These are phyloP conservation scores for Elymnias hypermnestra DNA, from an alignment of 1,140 invertebrate species.

Conservation along the genomic window DNA sequence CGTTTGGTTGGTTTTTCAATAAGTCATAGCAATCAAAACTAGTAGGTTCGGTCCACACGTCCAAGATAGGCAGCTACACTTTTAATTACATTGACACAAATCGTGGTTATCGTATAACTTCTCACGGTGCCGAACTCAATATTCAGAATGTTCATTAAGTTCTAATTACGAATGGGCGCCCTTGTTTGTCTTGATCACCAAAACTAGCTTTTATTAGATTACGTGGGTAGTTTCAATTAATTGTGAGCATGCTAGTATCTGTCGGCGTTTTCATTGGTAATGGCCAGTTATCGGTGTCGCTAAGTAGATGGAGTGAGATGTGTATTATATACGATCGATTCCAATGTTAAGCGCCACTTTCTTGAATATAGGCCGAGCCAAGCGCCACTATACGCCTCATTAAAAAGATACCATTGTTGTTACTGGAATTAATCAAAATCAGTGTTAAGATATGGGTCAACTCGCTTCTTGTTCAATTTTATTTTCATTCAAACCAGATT, in stretches of 20 bases:
- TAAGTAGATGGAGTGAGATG: conserved; percentile 62
- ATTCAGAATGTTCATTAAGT: conserved; percentile 72
- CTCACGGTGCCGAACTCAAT: conserved; percentile 70
- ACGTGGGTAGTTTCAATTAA: conserved; percentile 75
- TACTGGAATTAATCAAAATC: conserved; percentile 21
- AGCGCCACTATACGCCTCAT: conserved; percentile 30
- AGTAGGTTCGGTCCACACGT: conserved; percentile 56
- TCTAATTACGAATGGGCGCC: conserved; percentile 73
- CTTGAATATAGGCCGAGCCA: conserved; percentile 30
- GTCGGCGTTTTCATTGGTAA: conserved; percentile 64
- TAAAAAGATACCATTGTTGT: conserved; percentile 23
- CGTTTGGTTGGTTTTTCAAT: conserved; percentile 41
- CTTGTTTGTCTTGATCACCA: conserved; percentile 72
- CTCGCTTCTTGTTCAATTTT: conserved; percentile 4
- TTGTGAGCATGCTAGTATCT: conserved; percentile 60
- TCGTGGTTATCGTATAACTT: conserved; percentile 68
- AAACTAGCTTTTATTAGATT: conserved; percentile 74
- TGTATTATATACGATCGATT: conserved; percentile 51
- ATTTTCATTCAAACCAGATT: not conserved
- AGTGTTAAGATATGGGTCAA: conserved; percentile 6
- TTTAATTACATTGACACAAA: conserved; percentile 75
- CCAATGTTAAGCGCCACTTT: conserved; percentile 36
- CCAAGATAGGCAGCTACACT: conserved; percentile 62
- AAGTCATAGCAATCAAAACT: conserved; percentile 59
- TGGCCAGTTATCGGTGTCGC: conserved; percentile 66